These are phyloP conservation scores for Apeltes quadracus DNA, from an alignment of 2,113 vertebrate genomes.

Conservation along the genomic window DNA sequence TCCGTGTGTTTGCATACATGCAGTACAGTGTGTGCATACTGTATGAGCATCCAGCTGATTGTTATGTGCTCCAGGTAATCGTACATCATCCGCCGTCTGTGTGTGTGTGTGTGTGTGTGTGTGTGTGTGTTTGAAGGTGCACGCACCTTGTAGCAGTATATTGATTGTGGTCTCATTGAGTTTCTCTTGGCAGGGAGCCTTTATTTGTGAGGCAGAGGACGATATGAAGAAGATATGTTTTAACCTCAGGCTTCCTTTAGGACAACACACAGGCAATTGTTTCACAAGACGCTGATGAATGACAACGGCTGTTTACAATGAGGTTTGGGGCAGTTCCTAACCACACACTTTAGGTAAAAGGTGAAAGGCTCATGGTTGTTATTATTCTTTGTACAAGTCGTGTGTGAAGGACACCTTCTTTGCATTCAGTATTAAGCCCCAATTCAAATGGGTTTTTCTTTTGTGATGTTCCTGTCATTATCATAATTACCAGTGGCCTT, in stretches of 20 bases:
- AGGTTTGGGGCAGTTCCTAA: slow-evolving; percentile 43
- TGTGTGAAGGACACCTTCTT: not conserved
- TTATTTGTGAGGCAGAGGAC: slow-evolving; percentile 75
- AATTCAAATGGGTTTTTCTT: slow-evolving; percentile 32
- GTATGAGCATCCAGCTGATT: slow-evolving; percentile 69
- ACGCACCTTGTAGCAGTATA: slow-evolving; percentile 67
- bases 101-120: slow-evolving; percentile 31
- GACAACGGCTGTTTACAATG: slow-evolving; percentile 35
- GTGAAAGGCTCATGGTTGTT: slow-evolving; percentile 6
- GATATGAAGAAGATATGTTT: slow-evolving; percentile 74
- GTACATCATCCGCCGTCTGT: slow-evolving; percentile 67
- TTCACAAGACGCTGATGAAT: slow-evolving; percentile 66
- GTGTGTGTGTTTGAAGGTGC: not conserved
- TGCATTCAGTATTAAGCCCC: not conserved
- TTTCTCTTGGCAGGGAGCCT: slow-evolving; percentile 63
- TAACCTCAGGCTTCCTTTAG: slow-evolving; percentile 60
- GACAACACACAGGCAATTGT: slow-evolving; percentile 59
- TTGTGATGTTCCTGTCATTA: slow-evolving; percentile 26
- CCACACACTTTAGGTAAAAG: slow-evolving; percentile 31
- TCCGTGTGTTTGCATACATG: slow-evolving; percentile 16
- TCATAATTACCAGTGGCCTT: slow-evolving; percentile 41
- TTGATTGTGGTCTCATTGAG: slow-evolving; percentile 78
- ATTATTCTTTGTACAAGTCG: slow-evolving; percentile 8
- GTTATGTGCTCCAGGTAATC: slow-evolving; percentile 72
- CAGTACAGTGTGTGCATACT: slow-evolving; percentile 46